A percentile compares a stretch with the other conserved stretches of the same genome.
These are phyloP conservation scores for Eueides isabella DNA, from an alignment of 1,140 invertebrate species.

Conservation along the genomic window DNA sequence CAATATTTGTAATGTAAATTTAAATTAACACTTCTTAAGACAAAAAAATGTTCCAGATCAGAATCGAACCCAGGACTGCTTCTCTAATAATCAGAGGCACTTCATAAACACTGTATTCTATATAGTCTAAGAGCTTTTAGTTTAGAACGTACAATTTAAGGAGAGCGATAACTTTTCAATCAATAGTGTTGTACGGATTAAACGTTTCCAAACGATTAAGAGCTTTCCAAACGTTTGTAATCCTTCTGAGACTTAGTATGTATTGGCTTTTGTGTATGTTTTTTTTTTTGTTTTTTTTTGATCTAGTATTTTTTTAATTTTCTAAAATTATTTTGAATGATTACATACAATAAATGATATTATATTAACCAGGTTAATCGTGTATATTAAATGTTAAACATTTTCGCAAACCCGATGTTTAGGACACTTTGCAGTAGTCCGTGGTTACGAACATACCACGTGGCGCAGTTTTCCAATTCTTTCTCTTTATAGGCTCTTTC, in stretches of 20 bases:
- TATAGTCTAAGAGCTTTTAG: not conserved
- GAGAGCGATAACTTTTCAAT: conserved; percentile 1
- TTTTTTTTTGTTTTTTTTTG: not conserved
- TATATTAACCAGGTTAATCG: no score
- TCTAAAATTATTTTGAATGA: no score
- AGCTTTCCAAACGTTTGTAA: not conserved
- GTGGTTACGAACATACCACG: no score
- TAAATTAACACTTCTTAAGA: no score
- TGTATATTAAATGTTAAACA: no score
- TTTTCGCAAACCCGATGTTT: no score
- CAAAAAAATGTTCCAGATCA: not conserved
- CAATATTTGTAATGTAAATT: no score
- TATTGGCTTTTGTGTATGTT: not conserved
- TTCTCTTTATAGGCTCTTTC: no score
- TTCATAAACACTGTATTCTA: not conserved
- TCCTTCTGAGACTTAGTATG: not conserved
- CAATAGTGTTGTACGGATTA: not conserved
- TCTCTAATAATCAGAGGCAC: not conserved
- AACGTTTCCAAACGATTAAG: not conserved
- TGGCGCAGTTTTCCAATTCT: no score
- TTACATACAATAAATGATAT: no score
- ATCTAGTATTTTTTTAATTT: no score
- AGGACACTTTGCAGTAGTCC: no score
- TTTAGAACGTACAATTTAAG: not conserved
- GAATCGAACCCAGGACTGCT: not conserved